Evolutionary conservation across 2,888 invertebrate species (phyloP).

Genomic region (Philhelius pedissequus): DNA sequence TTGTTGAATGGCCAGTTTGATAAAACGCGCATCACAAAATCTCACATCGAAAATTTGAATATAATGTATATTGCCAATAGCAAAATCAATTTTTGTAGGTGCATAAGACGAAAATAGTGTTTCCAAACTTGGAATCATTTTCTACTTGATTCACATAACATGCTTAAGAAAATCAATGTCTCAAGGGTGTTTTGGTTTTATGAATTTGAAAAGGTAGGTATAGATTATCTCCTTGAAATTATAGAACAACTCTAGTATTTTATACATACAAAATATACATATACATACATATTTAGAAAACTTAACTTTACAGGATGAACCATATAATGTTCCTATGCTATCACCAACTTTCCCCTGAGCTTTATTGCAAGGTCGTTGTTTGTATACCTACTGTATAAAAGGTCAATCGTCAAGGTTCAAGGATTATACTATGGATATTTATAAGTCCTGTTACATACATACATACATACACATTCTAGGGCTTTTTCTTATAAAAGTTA

Average conservation of each 20-base stretch:
- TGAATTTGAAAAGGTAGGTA: background rate
- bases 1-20: background rate
- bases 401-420: conserved; percentile 19
- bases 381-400: background rate
- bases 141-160: background rate
- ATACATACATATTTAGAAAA: background rate
- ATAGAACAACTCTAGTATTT: background rate
- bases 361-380: conserved; percentile 1
- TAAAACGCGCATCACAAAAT: background rate
- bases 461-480: background rate
- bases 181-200: conserved; percentile 12
- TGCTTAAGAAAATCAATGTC: conserved; percentile 48
- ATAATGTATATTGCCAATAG: no score
- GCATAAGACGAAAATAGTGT: background rate
- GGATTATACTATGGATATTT: background rate
- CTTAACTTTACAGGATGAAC: background rate
- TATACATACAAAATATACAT: no score
- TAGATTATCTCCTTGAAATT: background rate
- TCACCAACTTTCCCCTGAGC: background rate
- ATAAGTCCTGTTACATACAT: background rate
- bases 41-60: background rate
- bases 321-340: background rate
- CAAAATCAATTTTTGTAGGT: conserved; percentile 25
- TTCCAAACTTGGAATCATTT: background rate
- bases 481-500: background rate